phyloP scores from a whole-genome alignment of 2,113 vertebrate genomes.

The Megaceryle torquata region DNA sequence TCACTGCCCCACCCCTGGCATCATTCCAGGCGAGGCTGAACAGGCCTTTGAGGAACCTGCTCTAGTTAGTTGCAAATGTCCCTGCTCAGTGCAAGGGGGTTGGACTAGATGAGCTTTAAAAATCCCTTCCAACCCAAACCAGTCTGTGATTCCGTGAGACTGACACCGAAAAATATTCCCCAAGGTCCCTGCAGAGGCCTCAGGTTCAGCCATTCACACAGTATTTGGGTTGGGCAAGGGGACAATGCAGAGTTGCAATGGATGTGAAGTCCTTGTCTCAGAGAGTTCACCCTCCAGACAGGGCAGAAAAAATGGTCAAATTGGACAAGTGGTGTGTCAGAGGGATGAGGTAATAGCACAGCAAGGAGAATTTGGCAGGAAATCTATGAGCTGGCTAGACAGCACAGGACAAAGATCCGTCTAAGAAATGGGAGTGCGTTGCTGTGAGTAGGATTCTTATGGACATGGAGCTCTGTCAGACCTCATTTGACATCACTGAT shows the following conservation, averaged over 20 bases:
- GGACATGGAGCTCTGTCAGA: slow-evolving; percentile 33
- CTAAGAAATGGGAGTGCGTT: slow-evolving; percentile 2
- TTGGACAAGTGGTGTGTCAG: background rate
- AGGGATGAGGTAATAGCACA: slow-evolving; percentile 64
- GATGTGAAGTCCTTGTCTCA: background rate
- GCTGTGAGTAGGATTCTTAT: background rate
- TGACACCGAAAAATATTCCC: background rate
- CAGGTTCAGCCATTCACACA: accelerated
- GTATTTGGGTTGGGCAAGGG: accelerated
- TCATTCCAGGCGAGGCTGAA: background rate
- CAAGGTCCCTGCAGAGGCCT: background rate
- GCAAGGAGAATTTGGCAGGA: slow-evolving; percentile 53
- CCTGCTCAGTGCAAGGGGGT: background rate
- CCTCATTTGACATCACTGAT: slow-evolving; percentile 41
- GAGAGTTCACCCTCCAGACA: background rate
- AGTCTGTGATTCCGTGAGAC: background rate
- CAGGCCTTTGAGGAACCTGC: background rate
- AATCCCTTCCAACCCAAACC: background rate
- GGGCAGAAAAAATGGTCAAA: background rate
- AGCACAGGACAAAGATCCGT: slow-evolving; percentile 37
- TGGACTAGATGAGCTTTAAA: background rate
- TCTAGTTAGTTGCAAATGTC: background rate
- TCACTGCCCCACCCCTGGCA: background rate
- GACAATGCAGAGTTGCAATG: accelerated
- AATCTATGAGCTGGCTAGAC: slow-evolving; percentile 51